Conservation (phyloP, 2,888 invertebrate genomes). For the Melitaea athalia region DNA sequence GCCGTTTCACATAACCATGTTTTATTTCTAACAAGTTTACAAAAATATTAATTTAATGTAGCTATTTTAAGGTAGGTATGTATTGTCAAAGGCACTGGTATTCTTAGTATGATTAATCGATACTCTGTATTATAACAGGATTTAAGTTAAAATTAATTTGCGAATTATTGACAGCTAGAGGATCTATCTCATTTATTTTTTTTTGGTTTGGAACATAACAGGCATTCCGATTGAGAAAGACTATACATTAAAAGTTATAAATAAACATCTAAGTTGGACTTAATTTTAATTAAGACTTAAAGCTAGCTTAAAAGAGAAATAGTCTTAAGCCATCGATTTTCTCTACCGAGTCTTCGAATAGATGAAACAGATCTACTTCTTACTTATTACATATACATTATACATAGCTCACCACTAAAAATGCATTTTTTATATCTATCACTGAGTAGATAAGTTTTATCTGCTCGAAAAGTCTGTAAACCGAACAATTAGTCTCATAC, state of each 20-base stretch:
- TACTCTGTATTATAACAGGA: conserved; percentile 53
- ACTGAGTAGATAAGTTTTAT: conserved; percentile 80
- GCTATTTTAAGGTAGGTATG: conserved; percentile 72
- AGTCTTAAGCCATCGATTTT: conserved; percentile 80
- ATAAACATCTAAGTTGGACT: conserved; percentile 76
- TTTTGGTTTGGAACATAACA: conserved; percentile 75
- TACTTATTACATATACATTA: conserved; percentile 72
- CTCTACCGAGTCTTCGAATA: conserved; percentile 79
- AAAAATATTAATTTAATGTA: conserved; percentile 77
- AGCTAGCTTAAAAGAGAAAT: conserved; percentile 69
- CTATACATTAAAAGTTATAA: conserved; percentile 74
- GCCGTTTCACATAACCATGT: conserved; percentile 54
- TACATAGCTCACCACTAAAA: conserved; percentile 79
- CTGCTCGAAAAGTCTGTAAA: conserved; percentile 80
- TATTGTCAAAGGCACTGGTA: conserved; percentile 81
- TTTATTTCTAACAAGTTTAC: conserved; percentile 68
- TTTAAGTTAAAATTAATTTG: conserved; percentile 54
- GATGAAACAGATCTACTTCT: conserved; percentile 80
- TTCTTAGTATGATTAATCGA: conserved; percentile 62
- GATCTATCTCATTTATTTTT: conserved; percentile 56
- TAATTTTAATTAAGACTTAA: conserved; percentile 64
- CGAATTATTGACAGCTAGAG: conserved; percentile 63
- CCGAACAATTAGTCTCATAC: conserved; percentile 73
- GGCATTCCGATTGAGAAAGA: conserved; percentile 73
- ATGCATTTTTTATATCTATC: conserved; percentile 79